Base-by-base conservation (phyloP, 1,140 invertebrate genomes). In the Lanistes nyassanus region DNA sequence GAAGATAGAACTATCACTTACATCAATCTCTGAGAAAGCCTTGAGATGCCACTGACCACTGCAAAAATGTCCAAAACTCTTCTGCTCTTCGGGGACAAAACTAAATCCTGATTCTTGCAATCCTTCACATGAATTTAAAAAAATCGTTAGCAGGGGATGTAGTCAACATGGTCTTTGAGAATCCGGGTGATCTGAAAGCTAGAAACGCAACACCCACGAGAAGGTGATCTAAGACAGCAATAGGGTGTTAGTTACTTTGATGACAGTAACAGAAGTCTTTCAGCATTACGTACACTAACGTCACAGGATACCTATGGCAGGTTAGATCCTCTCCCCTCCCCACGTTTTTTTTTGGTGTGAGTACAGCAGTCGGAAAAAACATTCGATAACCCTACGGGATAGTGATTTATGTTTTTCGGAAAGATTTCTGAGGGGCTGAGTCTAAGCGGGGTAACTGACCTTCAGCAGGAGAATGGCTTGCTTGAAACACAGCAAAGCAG, bases 11-110 rank as follows among this genome's bases (percentile, higher is more conserved):
- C 4, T 26, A 56, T 23, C 37, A 80, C 82, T 81, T 80, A 86
- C 85, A 85, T 74, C 37, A 86, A 79, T n/a, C 77, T 75, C 64
- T 86, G 85, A n/a, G 83, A 84, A 21, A 86, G 74, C 69, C 79
- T 80, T 67, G 82, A 82, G 55, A 86, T 83, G 36, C 77, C 70
- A 56, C 83, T 81, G 51, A 82, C 78, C n/a, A 77, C 68, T n/a
- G 82, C 82, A 80, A 84, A 85, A 62, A 79, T 82, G 67, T 85
- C 79, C 60, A 86, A 60, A 26, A 84, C 79, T 34, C 83, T 66
- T 26, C 77, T 76, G 53, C 81, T 83, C 53, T 83, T 70, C 9
- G 76, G 31, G 23, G 76, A 69, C 39, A 86, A 53, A 0, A 31
- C 62, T 2, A 71, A 13, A 11, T 79, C 80, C 51, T 68, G 51